Conservation (phyloP, 1,140 invertebrate species). For the Bombyx mori region ASM3026992v2 NC_085112.1:16114001-16114500, state of each 20-base stretch:
- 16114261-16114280: not conserved
- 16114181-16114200: slow-evolving; percentile 30
- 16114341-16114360: slow-evolving; percentile 75
- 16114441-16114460: slow-evolving; percentile 75
- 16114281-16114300: slow-evolving; percentile 17
- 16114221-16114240: slow-evolving; percentile 32
- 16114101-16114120: slow-evolving; percentile 2
- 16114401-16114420: slow-evolving; percentile 73
- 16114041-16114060: no score
- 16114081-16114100: slow-evolving; percentile 10
- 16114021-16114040: no score
- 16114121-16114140: not conserved
- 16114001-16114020: not conserved
- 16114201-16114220: slow-evolving; percentile 43
- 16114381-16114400: slow-evolving; percentile 56
- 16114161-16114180: not conserved
- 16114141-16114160: not conserved
- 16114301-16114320: slow-evolving; percentile 72
- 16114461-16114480: slow-evolving; percentile 51
- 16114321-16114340: slow-evolving; percentile 73
- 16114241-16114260: slow-evolving; percentile 42
- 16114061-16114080: slow-evolving; percentile 13
- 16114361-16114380: slow-evolving; percentile 58
- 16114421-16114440: slow-evolving; percentile 77
- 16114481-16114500: slow-evolving; percentile 2